Evolutionary conservation across 2,888 invertebrate genomes (phyloP), one percentile per base, ranked within the genome.

Genomic region (Ptychoptera albimana): DNA sequence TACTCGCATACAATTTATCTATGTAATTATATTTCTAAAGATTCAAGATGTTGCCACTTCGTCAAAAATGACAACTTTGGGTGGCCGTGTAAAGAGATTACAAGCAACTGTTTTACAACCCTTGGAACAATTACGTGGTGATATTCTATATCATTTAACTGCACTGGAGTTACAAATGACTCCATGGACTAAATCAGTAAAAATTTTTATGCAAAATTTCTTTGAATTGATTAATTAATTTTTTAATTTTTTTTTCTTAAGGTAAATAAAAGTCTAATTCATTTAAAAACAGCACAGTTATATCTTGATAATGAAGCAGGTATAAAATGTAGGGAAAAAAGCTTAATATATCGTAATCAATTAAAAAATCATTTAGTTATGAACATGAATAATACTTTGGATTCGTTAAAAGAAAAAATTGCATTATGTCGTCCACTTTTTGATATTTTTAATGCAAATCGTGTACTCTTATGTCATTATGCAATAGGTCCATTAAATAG

Each of bases 201-300:
- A n/a, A n/a, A 30, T 35, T 5, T 10, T 14, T 37, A 12, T n/a
- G 11, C 2, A 5, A 3, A 13, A 12, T 12, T 8, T 5, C 4
- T 36, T 36, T 36, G 2, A 13, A 36, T 8, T n/a, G 9, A 7
- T 9, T 32, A 11, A 2, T 32, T 32, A 32, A 4, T 32, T 32
- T 32, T 7, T 32, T 2, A 32, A 7, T 12, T 36, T 36, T 36
- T 2, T 36, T 2, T 36, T 12, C 2, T 16, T 23, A 36, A 47
- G 39, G 68, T 77, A 6, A 82, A 84, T 60, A 79, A 80, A 52
- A 80, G 82, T 1, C 64, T 83, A 7, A 75, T 75, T 45, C 82
- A 83, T 56, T 71, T 85, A 51, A 79, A 78, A 54, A 79, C 76
- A n/a, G 77, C 83, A 39, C 84, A 85, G 59, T 78, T 74, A 58